A percentile compares a stretch with the other conserved stretches of the same genome.
phyloP scores from a whole-genome alignment of 2,888 invertebrate genomes.

The Caenorhabditis becei region DNA sequence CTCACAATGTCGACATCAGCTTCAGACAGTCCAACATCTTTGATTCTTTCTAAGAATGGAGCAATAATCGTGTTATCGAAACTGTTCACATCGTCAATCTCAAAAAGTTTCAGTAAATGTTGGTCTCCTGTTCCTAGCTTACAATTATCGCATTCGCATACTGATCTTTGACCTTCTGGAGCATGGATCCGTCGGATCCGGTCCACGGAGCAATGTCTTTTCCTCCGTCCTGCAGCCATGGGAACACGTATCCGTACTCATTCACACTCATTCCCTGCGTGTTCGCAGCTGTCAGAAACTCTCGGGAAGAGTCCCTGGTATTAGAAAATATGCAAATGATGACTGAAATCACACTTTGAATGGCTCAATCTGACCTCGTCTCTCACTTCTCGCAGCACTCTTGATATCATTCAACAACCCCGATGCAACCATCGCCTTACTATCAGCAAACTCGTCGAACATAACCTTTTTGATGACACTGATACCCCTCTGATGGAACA shows the following conservation, averaged over 20 bases:
- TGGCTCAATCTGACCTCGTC: no score
- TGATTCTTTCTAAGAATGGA: constrained; percentile 71
- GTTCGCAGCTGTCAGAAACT: constrained; percentile 70
- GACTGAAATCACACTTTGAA: no score
- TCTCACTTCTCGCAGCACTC: constrained; percentile 67
- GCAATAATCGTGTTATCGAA: constrained; percentile 71
- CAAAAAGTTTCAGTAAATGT: background rate
- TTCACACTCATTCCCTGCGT: constrained; percentile 64
- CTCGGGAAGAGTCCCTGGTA: constrained; percentile 66
- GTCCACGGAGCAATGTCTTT: constrained; percentile 81
- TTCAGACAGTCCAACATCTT: constrained; percentile 68
- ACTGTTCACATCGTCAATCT: constrained; percentile 74
- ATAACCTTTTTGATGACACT: constrained; percentile 70
- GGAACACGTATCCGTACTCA: constrained; percentile 70
- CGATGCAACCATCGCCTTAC: constrained; percentile 64
- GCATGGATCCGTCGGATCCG: constrained; percentile 78
- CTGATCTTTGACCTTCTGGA: constrained; percentile 80
- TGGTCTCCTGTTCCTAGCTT: constrained; percentile 9
- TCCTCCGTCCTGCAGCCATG: constrained; percentile 76
- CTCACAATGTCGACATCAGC: constrained; percentile 68
- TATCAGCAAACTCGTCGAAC: constrained; percentile 70
- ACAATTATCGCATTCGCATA: constrained; percentile 80
- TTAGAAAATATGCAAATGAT: constrained; percentile 70
- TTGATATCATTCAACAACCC: constrained; percentile 67
- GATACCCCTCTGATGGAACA: constrained; percentile 66